Base-by-base conservation (phyloP, 2,888 invertebrate genomes). In the Drosophila mettleri region DNA sequence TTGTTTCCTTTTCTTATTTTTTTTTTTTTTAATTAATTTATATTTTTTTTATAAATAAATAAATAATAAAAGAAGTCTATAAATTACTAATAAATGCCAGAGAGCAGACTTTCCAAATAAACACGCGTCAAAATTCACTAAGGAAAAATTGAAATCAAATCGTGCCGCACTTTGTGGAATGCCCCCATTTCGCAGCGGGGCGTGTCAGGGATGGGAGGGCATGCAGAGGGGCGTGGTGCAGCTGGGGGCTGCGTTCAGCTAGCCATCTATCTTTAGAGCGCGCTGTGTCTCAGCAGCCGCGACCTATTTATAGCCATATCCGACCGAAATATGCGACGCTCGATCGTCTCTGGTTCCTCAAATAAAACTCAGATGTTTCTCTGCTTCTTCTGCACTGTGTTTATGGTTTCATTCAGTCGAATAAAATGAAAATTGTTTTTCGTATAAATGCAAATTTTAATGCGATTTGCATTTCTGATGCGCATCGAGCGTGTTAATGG, bases 281-380 rank as follows among this genome's bases (percentile, higher is more conserved):
- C 58, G 58, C 46, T 24, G 27, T 54, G 55, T 60, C 68, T 43
- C 58, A 45, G 14, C 53, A 29, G 63, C 41, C 62, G 77, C 55
- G 59, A 57, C 54, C 77, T 78, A 78, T 81, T 78, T 81, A 78
- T 78, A 78, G 27, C 60, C 36, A 54, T 36, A 59, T 54, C 43
- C 14, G 55, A 3, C 10, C 27, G 22, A 18, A 49, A 24, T n/a
- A 22, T 36, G 22, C 34, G 51, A 12, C 36, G 51, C 52, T 16
- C 52, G 38, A 9, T 27, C 27, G 51, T 12, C 51, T 49, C 20
- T 14, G 1, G 22, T 22, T 33, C 20, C 22, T 14, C 48, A 2
- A 33, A 33, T 33, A 14, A 49, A 34, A 49, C 10, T 6, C n/a
- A 34, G 20, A 46, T 29, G 1, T 18, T 18, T 43, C 43, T 20